phyloP scores from a whole-genome alignment of 2,113 vertebrate species.

The Lichenostomus cassidix region DNA sequence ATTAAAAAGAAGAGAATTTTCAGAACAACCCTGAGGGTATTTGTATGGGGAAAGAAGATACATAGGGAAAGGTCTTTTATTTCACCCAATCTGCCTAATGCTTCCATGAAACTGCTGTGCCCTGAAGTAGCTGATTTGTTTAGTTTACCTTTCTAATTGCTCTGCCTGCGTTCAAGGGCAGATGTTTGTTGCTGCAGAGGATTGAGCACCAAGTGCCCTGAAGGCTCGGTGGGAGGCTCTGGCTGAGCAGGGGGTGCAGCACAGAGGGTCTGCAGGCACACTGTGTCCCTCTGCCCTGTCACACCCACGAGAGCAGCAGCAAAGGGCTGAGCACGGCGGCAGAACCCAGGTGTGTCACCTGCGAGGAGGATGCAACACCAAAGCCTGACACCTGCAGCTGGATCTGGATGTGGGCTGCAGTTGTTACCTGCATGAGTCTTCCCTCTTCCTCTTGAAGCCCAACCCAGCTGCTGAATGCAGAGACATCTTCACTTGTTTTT shows the following conservation, averaged over 20 bases:
- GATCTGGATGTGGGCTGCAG: background rate
- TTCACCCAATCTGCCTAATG: rapidly evolving
- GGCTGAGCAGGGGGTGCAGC: rapidly evolving
- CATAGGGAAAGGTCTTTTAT: background rate
- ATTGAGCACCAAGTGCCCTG: rapidly evolving
- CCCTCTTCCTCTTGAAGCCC: background rate
- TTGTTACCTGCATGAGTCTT: rapidly evolving
- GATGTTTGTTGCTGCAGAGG: background rate
- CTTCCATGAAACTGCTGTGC: background rate
- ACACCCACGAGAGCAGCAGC: too few relatives aligned
- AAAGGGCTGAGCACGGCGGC: rapidly evolving
- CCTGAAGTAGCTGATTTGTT: rapidly evolving
- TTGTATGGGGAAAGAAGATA: background rate
- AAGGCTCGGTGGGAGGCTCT: rapidly evolving
- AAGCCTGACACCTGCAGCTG: background rate
- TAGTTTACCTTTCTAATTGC: background rate
- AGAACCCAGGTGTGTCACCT: rapidly evolving
- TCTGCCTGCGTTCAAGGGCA: background rate
- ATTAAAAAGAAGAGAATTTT: background rate
- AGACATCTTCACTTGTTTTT: background rate
- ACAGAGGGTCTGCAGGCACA: rapidly evolving
- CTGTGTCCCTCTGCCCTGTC: rapidly evolving
- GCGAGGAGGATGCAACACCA: background rate
- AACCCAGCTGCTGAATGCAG: background rate
- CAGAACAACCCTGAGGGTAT: background rate